A percentile compares a stretch with the other conserved stretches of the same genome.
These are phyloP conservation scores for Mythimna lalbum DNA, from an alignment of 2,888 invertebrate species.

Conservation along the genomic window DNA sequence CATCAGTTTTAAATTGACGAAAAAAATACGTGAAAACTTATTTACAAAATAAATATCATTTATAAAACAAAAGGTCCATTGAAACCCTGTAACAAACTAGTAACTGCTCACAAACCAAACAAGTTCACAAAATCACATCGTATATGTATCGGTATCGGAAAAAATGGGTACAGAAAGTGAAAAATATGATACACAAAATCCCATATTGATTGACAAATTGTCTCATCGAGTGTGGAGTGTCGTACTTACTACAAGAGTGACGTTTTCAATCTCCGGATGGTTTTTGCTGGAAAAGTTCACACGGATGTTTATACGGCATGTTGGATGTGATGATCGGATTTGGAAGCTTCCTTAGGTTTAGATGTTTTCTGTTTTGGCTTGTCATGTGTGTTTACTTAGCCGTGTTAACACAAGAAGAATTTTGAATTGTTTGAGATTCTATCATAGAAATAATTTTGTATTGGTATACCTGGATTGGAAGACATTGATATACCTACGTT, in stretches of 20 bases:
- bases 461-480: too few species aligned
- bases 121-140: not conserved
- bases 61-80: too few species aligned
- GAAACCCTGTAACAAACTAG: too few species aligned
- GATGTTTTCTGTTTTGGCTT: slow-evolving; percentile 8
- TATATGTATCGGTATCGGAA: not conserved
- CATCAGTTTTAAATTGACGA: too few species aligned
- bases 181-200: slow-evolving; percentile 53
- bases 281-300: slow-evolving; percentile 48
- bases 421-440: not conserved
- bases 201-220: slow-evolving; percentile 55
- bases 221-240: slow-evolving; percentile 52
- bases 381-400: not conserved
- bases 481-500: too few species aligned
- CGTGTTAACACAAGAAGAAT: not conserved
- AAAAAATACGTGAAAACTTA: too few species aligned
- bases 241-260: slow-evolving; percentile 30
- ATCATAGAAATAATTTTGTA: too few species aligned
- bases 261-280: slow-evolving; percentile 52
- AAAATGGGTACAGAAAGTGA: slow-evolving; percentile 39
- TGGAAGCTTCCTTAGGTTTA: slow-evolving; percentile 21
- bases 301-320: slow-evolving; percentile 39
- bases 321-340: slow-evolving; percentile 33
- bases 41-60: too few species aligned
- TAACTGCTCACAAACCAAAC: slow-evolving; percentile 8